Percentiles rank a stretch among this genome's conserved stretches.
Conservation (phyloP, 1,140 invertebrate genomes). For the Sminthurinus signatus region DNA sequence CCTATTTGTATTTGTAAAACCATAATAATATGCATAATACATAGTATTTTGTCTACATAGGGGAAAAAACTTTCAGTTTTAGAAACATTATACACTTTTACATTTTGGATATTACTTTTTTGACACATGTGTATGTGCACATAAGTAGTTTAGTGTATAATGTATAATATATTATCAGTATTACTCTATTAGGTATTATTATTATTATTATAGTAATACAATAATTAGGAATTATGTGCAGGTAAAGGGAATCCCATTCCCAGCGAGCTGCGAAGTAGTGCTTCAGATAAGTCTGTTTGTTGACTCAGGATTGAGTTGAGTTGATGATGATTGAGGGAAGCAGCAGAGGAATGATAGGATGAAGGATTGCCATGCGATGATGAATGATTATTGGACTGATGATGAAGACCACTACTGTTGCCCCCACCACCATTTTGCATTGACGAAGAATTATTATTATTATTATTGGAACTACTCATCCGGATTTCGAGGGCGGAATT, state of each 20-base stretch:
- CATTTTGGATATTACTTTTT: too few species aligned
- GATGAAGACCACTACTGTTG: slow-evolving; percentile 4
- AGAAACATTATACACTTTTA: too few species aligned
- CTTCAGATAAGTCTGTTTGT: slow-evolving; percentile 35
- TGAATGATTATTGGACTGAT: slow-evolving; percentile 2
- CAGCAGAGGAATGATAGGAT: background rate
- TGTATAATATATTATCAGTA: too few species aligned
- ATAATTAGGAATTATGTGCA: slow-evolving; percentile 41
- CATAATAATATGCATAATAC: too few species aligned
- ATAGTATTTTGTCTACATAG: too few species aligned
- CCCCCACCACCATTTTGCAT: slow-evolving; percentile 23
- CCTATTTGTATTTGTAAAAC: too few species aligned
- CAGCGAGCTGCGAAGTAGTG: slow-evolving; percentile 29
- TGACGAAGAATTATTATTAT: background rate
- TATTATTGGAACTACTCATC: slow-evolving; percentile 19
- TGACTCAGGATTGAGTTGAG: slow-evolving; percentile 31
- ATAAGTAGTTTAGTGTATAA: too few species aligned
- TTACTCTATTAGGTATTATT: too few species aligned
- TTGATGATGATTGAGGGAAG: slow-evolving; percentile 33
- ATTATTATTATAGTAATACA: too few species aligned
- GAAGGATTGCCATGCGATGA: slow-evolving; percentile 21
- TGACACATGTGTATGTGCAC: too few species aligned
- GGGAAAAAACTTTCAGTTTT: too few species aligned
- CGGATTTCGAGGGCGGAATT: slow-evolving; percentile 23
- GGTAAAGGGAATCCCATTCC: slow-evolving; percentile 37